Conservation (phyloP, 1,140 invertebrate species). For the Caerostris extrusa region DNA sequence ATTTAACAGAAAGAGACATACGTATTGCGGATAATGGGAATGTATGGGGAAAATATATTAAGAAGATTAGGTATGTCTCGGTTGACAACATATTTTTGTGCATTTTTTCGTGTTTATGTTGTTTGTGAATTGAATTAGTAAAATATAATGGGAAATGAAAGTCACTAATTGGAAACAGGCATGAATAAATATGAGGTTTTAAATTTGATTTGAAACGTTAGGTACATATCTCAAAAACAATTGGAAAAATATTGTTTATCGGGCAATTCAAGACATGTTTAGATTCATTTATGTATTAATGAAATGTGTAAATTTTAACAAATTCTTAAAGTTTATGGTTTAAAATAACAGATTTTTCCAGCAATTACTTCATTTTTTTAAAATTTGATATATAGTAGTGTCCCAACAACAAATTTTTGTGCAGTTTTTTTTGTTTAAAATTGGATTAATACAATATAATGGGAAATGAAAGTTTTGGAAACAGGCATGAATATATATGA, state of each 20-base stretch:
- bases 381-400: background rate
- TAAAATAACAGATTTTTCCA: no score
- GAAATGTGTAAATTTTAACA: no score
- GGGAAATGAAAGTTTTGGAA: background rate
- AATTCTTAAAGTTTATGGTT: no score
- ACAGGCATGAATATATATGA: no score
- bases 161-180: background rate
- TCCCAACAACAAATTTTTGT: background rate
- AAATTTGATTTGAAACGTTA: background rate
- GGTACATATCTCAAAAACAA: no score
- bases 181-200: no score
- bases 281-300: no score
- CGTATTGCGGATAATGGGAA: background rate
- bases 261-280: no score
- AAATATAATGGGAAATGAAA: no score
- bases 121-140: background rate
- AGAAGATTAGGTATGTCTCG: background rate
- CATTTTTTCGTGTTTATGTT: background rate
- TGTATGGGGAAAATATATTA: background rate
- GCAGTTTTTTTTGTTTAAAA: background rate
- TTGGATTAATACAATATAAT: background rate
- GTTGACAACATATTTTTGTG: background rate
- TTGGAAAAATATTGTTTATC: no score
- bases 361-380: no score
- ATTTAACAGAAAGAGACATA: background rate